phyloP scores from a whole-genome alignment of 2,888 invertebrate genomes.

The Cephus rjabovi region DNA sequence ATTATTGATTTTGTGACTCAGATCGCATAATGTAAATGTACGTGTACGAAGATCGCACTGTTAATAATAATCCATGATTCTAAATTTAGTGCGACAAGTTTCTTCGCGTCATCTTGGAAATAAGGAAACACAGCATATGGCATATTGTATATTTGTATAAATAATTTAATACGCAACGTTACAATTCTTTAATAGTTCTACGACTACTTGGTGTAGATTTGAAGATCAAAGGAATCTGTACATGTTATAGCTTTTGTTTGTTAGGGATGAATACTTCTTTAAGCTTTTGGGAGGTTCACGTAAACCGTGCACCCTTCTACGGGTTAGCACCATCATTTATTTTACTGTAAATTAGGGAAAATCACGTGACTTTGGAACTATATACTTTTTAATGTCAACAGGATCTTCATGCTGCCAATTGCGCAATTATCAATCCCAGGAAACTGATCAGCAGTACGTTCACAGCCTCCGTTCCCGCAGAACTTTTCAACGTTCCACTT shows the following conservation, averaged over 20 bases:
- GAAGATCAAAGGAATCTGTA: background rate
- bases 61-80: background rate
- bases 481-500: background rate
- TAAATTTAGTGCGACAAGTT: background rate
- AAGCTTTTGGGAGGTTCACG: background rate
- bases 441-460: background rate
- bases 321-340: background rate
- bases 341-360: background rate
- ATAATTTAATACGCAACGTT: constrained; percentile 1
- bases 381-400: background rate
- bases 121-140: background rate
- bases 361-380: too few relatives aligned
- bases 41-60: background rate
- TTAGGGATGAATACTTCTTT: background rate
- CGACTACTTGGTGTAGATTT: background rate
- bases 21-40: background rate
- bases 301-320: background rate
- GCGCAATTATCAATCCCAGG: background rate
- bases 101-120: background rate
- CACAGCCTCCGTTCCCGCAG: background rate
- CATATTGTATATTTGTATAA: background rate
- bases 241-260: background rate
- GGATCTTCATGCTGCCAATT: background rate
- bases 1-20: background rate
- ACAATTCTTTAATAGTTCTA: background rate